Percentiles rank a stretch among this genome's conserved stretches.
phyloP scores from a whole-genome alignment of 2,888 invertebrate species.

The Campoletis raptor region DNA sequence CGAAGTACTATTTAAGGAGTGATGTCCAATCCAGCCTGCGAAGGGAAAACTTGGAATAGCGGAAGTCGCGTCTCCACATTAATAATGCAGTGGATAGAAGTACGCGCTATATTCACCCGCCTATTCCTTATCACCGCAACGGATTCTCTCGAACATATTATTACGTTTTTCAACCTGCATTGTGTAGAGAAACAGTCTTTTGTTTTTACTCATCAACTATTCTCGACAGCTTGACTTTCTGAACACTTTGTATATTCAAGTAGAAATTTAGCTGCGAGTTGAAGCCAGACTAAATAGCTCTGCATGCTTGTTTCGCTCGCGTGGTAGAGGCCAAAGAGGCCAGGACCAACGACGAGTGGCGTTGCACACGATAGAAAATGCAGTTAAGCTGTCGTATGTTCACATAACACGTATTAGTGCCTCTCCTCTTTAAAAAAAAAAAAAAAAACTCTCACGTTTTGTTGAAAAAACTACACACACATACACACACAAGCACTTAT shows the following conservation, averaged over 20 bases:
- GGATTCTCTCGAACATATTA: neutral
- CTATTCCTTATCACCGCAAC: neutral
- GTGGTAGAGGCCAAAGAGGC: constrained; percentile 60
- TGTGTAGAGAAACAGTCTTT: neutral
- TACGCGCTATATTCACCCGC: too few species aligned
- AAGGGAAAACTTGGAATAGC: neutral
- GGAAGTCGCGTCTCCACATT: neutral
- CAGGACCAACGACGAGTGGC: constrained; percentile 63
- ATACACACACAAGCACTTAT: neutral
- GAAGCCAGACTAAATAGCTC: constrained; percentile 59
- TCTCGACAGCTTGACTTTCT: neutral
- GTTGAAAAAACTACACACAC: neutral
- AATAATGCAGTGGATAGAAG: too few species aligned
- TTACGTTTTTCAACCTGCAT: neutral
- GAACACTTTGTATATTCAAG: constrained; percentile 12
- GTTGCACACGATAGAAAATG: constrained; percentile 56
- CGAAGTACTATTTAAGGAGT: neutral
- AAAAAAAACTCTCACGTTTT: constrained; percentile 14
- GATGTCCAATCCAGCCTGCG: neutral
- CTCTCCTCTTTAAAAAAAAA: neutral
- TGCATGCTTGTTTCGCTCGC: constrained; percentile 65
- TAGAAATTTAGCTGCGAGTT: constrained; percentile 31
- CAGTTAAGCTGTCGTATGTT: constrained; percentile 46
- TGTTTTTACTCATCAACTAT: neutral
- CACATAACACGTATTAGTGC: constrained; percentile 32